Base-by-base conservation (phyloP, 1,140 invertebrate genomes). In the Laupala kohalensis region DNA sequence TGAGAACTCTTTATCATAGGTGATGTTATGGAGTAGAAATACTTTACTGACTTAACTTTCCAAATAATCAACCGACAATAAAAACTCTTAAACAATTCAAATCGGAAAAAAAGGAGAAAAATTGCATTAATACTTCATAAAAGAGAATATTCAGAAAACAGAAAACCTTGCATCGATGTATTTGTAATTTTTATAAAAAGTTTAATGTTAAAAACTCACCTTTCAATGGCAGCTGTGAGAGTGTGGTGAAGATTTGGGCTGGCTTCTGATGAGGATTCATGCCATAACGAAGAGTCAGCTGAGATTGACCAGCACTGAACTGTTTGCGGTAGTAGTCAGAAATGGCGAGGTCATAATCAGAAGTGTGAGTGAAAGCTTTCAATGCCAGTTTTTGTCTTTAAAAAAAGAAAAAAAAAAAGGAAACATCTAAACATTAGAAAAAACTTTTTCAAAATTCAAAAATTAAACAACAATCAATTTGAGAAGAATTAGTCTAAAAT, bases 231-330 rank as follows among this genome's bases (percentile, higher is more conserved):
- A 99, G 83, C 66, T 92, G 85, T 24, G 89, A 82, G 19, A 90
- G 79, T 9, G 88, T 91, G 0, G 94, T 96, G 79, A 89, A 96
- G 0, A 99, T 82, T 78, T 98, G 95, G 0, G 97, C 97, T 4
- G 95, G 94, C 78, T 95, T 96, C 79, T 99, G 96, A 79, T 99
- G 96, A 0, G 96, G 96, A 82, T 99, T 99, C 92, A 97, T 98
- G 74, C 95, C 96, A 83, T 99, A 99, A 75, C 96, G 86, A 23
- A 98, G 81, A 9, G 91, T 88, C 27, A 97, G 76, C 77, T 96
- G 94, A 0, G 93, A 90, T 23, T 86, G 83, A 6, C 89, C 90
- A 0, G 83, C 77, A 4, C 92, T 91, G 78, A 93, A 98, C 78
- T 97, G 89, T 76, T 91, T 92, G 3, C 96, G 89, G 82, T 99